Percentiles rank a stretch among this genome's conserved stretches.
phyloP scores from a whole-genome alignment of 2,797 vertebrate genomes.

The Pachyuromys duprasi region DNA sequence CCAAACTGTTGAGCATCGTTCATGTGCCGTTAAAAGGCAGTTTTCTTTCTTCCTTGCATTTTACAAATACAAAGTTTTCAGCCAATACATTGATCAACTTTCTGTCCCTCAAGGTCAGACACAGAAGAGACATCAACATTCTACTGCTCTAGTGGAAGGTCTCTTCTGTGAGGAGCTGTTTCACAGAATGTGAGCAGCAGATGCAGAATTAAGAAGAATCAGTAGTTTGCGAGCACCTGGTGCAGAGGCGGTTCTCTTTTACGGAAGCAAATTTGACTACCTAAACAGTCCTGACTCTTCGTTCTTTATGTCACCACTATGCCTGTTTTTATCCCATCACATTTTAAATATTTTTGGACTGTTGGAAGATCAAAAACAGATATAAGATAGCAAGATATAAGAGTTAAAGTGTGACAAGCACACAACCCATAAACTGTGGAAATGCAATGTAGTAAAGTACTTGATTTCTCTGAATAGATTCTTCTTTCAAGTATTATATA shows the following conservation, averaged over 20 bases:
- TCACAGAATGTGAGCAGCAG: slow-evolving; percentile 61
- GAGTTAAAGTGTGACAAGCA: not conserved
- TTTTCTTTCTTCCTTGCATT: not conserved
- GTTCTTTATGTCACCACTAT: not conserved
- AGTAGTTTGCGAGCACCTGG: slow-evolving; percentile 50
- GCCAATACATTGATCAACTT: slow-evolving; percentile 31
- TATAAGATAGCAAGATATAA: not conserved
- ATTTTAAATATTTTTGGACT: not conserved
- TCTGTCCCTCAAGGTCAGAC: slow-evolving; percentile 19
- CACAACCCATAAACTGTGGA: not conserved
- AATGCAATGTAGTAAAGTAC: not conserved
- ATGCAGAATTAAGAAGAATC: slow-evolving; percentile 40
- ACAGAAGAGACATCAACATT: slow-evolving; percentile 35
- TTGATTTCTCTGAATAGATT: not conserved
- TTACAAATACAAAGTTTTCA: not conserved
- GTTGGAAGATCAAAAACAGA: not conserved
- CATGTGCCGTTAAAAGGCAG: not conserved
- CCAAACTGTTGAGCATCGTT: not conserved
- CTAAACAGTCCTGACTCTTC: not conserved
- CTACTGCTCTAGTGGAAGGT: not conserved
- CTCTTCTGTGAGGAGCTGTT: not conserved
- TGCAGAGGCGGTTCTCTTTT: slow-evolving; percentile 45
- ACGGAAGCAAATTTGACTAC: slow-evolving; percentile 6
- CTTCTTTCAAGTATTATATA: not conserved
- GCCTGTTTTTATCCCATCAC: not conserved